Base-by-base conservation (phyloP, 1,140 invertebrate genomes). In the Dendroctonus valens region DNA sequence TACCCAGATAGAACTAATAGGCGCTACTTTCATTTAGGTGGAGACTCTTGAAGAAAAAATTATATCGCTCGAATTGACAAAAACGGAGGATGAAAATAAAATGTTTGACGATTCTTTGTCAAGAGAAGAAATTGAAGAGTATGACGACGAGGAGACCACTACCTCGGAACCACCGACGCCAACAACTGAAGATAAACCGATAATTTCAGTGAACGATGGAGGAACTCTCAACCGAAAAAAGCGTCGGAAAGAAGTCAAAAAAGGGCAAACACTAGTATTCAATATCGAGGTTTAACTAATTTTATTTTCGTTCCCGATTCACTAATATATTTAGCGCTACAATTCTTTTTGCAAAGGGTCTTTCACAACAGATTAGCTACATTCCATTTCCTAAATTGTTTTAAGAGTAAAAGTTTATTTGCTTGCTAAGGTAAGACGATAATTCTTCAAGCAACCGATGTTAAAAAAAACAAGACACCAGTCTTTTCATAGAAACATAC, bases 11-110 rank as follows among this genome's bases (percentile, higher is more conserved):
- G 26, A 26, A 26, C 26, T 26, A 26, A 26, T 26, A 26, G 26
- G 26, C 26, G 26, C 26, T 26, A 26, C 26, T 26, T 26, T 49
- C 40, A 46, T 59, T 52, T 78, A 94, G 91, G 90, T 93, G 73
- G 91, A 94, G 83, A 93, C 91, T 50, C 87, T 91, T 55, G 86
- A 90, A 79, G 91, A 93, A 79, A 92, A 92, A 80, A 93, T 93
- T 71, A 91, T 93, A 76, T 92, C 91, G 49, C 79, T 94, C 76
- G 91, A 93, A 77, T 77, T 94, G 74, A 89, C 87, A 52, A 75
- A 77, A 66, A 69, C 74, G 3, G 69, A 74, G 8, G 63, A 65
- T 6, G 42, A 61, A 14, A 42, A 41, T 5, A 38, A 5, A 41
- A 66, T n/a, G 39, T 39, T 14, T 12, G 46, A 57, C 7, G 46